Base-by-base conservation (phyloP, 1,140 invertebrate species). In the Galendromus occidentalis region DNA sequence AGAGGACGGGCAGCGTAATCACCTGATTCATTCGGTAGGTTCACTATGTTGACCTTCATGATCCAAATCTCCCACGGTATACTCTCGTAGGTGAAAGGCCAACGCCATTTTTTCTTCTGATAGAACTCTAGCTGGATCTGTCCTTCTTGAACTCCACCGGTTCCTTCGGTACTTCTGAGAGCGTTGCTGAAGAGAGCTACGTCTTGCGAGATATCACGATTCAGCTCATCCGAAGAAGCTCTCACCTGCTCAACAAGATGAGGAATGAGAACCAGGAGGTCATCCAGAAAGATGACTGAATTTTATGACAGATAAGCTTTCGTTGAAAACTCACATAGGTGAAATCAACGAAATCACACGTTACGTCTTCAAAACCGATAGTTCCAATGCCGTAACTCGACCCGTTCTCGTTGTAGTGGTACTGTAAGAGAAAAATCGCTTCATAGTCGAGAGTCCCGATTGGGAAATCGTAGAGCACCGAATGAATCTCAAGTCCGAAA, bases 1-100 rank as follows among this genome's bases (percentile, higher is more conserved):
- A n/a, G n/a, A n/a, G n/a, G n/a, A n/a, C n/a, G n/a, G n/a, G n/a
- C n/a, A n/a, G n/a, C 9, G 4, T 39, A 30, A 18, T 72, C 72
- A 81, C 80, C 81, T 74, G 89, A 85, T 74, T 94, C 91, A 72
- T 83, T 90, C 47, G 68, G 68, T 25, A 70, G 66, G 69, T 86
- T 85, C 17, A 91, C 85, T 9, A 94, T 78, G 73, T 94, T 88
- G 33, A 95, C 79, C 68, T 87, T 84, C 0, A 97, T 82, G 22
- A 89, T 94, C 93, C 92, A 97, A 14, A 96, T 88, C 74, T 97
- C 93, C 93, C 93, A 97, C 0, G 92, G 89, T 71, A 91, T 88
- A 72, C 85, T 87, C 72, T 95, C 91, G 2, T 70, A 68, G 47
- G 6, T 33, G 71, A 94, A 91, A 7, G 85, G 83, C 89, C 91